Evolutionary conservation across 2,888 invertebrate genomes (phyloP).

Genomic region (Tetheella fluctuosa): DNA sequence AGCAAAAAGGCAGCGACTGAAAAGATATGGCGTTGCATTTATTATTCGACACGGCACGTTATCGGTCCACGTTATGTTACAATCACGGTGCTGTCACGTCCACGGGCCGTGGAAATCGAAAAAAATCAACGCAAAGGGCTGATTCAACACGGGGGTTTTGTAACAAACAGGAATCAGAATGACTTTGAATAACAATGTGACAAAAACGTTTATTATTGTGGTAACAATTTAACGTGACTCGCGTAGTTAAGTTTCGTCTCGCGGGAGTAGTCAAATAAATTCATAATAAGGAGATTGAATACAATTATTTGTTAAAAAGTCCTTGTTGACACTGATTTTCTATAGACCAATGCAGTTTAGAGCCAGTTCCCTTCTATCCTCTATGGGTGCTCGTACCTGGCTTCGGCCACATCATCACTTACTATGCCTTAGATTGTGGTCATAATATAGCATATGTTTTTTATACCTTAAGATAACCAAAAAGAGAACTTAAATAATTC

Average conservation of each 20-base stretch:
- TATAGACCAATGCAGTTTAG: too few relatives aligned
- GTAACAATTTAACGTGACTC: constrained; percentile 3
- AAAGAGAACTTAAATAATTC: too few relatives aligned
- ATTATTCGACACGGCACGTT: constrained; percentile 4
- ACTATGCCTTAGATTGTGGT: too few relatives aligned
- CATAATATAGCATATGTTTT: too few relatives aligned
- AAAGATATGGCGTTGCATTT: constrained; percentile 2
- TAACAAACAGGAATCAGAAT: not conserved
- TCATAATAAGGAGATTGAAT: not conserved
- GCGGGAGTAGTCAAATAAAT: not conserved
- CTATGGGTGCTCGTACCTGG: too few relatives aligned
- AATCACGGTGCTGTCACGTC: not conserved
- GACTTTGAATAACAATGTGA: constrained; percentile 2
- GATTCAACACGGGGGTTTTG: not conserved
- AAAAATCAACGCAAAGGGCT: constrained; percentile 2
- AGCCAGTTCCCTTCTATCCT: too few relatives aligned
- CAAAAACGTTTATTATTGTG: not conserved
- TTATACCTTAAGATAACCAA: too few relatives aligned
- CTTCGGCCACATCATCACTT: too few relatives aligned
- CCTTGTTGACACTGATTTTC: not conserved
- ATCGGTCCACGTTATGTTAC: constrained; percentile 4
- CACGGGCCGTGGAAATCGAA: not conserved
- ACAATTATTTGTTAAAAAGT: not conserved
- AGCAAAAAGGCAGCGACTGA: constrained; percentile 3
- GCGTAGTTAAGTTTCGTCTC: not conserved